phyloP scores from a whole-genome alignment of 2,888 invertebrate genomes.

The Dioctria linearis region DNA sequence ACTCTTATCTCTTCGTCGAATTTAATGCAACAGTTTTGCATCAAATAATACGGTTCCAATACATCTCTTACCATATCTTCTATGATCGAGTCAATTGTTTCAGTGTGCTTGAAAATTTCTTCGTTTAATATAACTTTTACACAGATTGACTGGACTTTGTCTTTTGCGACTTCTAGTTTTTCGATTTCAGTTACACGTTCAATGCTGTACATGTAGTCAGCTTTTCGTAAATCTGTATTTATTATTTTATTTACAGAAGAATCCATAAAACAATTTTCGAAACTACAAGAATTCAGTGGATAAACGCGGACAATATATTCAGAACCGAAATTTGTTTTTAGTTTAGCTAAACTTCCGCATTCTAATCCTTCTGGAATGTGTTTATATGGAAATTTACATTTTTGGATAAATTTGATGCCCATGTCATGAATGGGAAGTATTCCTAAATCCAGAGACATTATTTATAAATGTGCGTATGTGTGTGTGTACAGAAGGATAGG shows the following conservation, averaged over 20 bases:
- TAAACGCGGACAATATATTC: conserved; percentile 14
- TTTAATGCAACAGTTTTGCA: neutral
- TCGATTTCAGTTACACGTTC: neutral
- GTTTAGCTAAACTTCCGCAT: neutral
- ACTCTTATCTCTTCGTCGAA: neutral
- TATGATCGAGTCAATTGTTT: neutral
- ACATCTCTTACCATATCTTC: conserved; percentile 14
- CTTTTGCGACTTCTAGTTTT: neutral
- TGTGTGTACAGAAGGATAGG: no score
- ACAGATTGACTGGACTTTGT: neutral
- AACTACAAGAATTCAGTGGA: neutral
- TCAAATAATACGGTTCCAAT: conserved; percentile 17
- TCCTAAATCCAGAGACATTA: neutral
- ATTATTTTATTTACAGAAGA: neutral
- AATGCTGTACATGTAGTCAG: neutral
- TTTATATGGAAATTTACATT: conserved; percentile 24
- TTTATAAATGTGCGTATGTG: no score
- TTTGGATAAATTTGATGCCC: conserved; percentile 1
- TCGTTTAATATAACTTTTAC: conserved; percentile 8
- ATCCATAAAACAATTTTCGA: conserved; percentile 2
- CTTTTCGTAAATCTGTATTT: neutral
- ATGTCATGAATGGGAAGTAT: conserved; percentile 1
- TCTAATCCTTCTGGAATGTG: conserved; percentile 11
- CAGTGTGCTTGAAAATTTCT: neutral
- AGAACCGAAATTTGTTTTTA: conserved; percentile 10